Evolutionary conservation across 2,797 vertebrate genomes (phyloP).

Genomic region (Falco rusticolus): DNA sequence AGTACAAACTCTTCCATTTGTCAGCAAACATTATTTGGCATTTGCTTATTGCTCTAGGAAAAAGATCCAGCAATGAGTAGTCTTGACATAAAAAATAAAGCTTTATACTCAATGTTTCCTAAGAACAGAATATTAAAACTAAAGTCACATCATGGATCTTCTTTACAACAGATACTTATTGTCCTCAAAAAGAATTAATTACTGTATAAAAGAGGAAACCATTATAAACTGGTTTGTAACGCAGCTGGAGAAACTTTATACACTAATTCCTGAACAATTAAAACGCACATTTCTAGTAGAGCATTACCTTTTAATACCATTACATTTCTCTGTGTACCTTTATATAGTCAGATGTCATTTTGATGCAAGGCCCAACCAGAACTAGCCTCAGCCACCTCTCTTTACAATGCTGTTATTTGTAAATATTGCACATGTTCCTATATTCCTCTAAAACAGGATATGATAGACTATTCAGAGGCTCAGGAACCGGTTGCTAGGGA

Average conservation of each 20-base stretch:
- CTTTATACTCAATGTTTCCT: neutral
- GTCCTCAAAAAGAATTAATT: neutral
- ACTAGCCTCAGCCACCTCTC: neutral
- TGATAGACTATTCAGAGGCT: neutral
- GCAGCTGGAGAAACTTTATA: neutral
- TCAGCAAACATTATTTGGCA: neutral
- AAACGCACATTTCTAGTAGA: neutral
- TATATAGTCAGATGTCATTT: neutral
- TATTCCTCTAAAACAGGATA: constrained; percentile 5
- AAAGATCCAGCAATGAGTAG: neutral
- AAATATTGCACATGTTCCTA: constrained; percentile 22
- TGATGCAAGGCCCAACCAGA: constrained; percentile 31
- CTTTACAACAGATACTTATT: constrained; percentile 14
- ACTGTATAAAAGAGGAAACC: neutral
- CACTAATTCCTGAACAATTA: neutral
- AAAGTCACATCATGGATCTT: neutral
- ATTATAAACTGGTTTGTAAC: neutral
- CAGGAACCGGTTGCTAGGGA: neutral
- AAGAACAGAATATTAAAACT: constrained; percentile 16
- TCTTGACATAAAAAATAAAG: neutral
- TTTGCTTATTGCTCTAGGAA: neutral
- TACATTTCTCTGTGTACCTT: constrained; percentile 21
- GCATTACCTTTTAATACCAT: neutral
- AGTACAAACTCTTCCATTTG: neutral
- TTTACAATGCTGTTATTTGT: constrained; percentile 7